Conservation (phyloP, 2,888 invertebrate genomes). For the Xestia xanthographa region DNA sequence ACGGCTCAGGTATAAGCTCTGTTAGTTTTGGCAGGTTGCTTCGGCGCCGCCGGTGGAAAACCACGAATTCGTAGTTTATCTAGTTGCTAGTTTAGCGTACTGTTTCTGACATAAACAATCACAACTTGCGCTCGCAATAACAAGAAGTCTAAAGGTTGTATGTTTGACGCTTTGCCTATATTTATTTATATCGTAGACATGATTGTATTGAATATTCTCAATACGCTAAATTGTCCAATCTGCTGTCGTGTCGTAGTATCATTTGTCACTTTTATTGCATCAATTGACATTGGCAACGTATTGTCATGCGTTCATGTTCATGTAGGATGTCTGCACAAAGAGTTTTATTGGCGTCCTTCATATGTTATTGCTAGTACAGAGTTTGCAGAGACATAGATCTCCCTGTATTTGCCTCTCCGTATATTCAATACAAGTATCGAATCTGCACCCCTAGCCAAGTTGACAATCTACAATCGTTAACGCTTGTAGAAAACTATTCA, state of each 20-base stretch:
- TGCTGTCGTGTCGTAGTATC: conserved; percentile 18
- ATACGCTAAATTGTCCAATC: conserved; percentile 43
- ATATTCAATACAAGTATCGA: not conserved
- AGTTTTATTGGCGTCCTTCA: not conserved
- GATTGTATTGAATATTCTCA: conserved; percentile 27
- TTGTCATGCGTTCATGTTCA: conserved; percentile 13
- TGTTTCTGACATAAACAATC: not conserved
- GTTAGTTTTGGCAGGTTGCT: conserved; percentile 3
- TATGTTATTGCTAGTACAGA: not conserved
- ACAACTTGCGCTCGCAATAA: not conserved
- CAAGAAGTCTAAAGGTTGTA: not conserved
- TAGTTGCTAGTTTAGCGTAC: not conserved
- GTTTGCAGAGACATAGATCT: not conserved
- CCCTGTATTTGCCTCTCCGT: not conserved
- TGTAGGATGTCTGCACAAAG: conserved; percentile 6
- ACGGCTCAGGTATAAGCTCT: not conserved
- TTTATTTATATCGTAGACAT: conserved; percentile 8
- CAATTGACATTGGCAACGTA: conserved; percentile 57
- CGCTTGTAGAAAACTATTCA: too few relatives aligned
- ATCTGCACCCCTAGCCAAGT: too few relatives aligned
- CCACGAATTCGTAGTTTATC: not conserved
- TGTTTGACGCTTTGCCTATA: conserved; percentile 3
- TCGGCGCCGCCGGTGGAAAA: not conserved
- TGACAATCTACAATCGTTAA: too few relatives aligned
- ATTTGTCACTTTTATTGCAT: conserved; percentile 44